These are phyloP conservation scores for Cosmopolites sordidus DNA, from an alignment of 2,888 invertebrate species.

Conservation along the genomic window DNA sequence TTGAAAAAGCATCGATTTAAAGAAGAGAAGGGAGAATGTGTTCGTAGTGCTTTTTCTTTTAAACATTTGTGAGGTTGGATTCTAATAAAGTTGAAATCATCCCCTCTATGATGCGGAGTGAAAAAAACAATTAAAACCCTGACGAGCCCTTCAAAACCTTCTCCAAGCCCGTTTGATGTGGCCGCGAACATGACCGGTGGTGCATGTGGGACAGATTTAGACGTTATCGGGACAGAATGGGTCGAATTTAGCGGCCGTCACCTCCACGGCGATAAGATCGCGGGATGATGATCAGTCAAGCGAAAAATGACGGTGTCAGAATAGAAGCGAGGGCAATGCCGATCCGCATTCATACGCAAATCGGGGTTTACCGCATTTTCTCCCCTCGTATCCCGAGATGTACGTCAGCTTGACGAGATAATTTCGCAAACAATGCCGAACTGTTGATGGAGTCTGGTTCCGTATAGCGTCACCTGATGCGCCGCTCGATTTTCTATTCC, in stretches of 20 bases:
- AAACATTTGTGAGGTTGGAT: too few relatives aligned
- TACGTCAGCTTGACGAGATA: constrained; percentile 11
- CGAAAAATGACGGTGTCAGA: constrained; percentile 51
- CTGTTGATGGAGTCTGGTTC: constrained; percentile 7
- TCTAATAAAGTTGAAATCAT: too few relatives aligned
- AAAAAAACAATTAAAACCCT: neutral
- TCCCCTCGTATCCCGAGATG: neutral
- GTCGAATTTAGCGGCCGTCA: constrained; percentile 37
- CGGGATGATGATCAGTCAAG: constrained; percentile 44
- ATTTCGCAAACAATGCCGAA: constrained; percentile 17
- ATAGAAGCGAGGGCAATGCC: constrained; percentile 38
- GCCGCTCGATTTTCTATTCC: too few relatives aligned
- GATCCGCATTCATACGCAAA: constrained; percentile 47
- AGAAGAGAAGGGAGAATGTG: too few relatives aligned
- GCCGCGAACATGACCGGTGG: neutral
- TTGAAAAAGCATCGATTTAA: too few relatives aligned
- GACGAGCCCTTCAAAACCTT: neutral
- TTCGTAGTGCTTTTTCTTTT: too few relatives aligned
- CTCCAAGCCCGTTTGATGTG: neutral
- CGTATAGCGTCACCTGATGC: neutral
- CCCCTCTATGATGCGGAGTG: constrained; percentile 5
- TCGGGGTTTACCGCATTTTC: constrained; percentile 39
- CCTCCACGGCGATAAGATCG: constrained; percentile 45
- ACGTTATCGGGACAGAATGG: constrained; percentile 30
- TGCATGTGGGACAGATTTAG: constrained; percentile 27